Evolutionary conservation across 2,888 invertebrate species (phyloP).

Genomic region (Ophion ellenae): DNA sequence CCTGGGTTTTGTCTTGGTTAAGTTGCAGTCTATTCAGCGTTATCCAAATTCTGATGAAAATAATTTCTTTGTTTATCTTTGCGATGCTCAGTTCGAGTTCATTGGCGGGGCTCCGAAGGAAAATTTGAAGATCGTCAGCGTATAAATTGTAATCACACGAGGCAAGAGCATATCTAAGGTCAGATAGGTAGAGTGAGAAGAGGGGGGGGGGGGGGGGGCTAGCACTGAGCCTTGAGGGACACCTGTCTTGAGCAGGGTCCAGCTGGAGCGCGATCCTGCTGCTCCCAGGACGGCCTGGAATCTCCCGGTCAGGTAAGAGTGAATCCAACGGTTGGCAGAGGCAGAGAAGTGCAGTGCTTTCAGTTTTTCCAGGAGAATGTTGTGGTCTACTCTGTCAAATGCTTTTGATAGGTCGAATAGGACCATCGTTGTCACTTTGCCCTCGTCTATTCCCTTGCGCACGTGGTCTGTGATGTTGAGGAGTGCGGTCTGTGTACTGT

Average conservation of each 20-base stretch:
- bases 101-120: no score
- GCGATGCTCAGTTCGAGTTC: no score
- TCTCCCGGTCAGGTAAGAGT: neutral
- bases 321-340: neutral
- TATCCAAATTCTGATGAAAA: no score
- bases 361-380: neutral
- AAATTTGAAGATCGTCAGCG: no score
- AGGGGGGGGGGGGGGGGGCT: neutral
- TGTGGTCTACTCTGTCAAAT: conserved; percentile 2
- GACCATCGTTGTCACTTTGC: conserved; percentile 41
- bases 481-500: conserved; percentile 72
- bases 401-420: conserved; percentile 23
- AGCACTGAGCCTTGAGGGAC: neutral
- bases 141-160: no score
- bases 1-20: no score
- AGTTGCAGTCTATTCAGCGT: no score
- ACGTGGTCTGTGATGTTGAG: conserved; percentile 71
- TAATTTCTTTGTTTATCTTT: no score
- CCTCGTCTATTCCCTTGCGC: conserved; percentile 66
- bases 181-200: no score
- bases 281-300: neutral
- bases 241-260: neutral
- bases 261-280: neutral
- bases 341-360: neutral
- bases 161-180: no score